Percentiles rank a stretch among this genome's conserved stretches.
Conservation (phyloP, 2,113 vertebrate species). For the Pimephales promelas region DNA sequence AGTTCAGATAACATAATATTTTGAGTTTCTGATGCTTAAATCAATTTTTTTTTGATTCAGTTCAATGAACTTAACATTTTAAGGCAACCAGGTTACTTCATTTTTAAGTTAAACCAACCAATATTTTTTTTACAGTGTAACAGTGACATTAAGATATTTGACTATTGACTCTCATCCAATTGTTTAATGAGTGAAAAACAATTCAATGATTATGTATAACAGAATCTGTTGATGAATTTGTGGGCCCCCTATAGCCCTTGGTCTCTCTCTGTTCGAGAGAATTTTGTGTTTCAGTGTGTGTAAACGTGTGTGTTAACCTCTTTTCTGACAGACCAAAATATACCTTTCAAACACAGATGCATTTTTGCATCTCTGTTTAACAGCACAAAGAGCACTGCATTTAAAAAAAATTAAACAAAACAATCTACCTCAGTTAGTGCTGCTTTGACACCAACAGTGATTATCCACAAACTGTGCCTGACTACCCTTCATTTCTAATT, state of each 20-base stretch:
- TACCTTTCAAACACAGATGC: slow-evolving; percentile 63
- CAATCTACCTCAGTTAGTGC: slow-evolving; percentile 72
- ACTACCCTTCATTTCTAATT: slow-evolving; percentile 39
- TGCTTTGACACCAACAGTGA: slow-evolving; percentile 61
- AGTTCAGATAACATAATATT: no score
- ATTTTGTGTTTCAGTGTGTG: slow-evolving; percentile 3
- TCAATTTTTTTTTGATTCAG: no score
- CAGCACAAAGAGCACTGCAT: slow-evolving; percentile 58
- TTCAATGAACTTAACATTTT: no score
- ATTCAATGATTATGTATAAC: slow-evolving; percentile 13
- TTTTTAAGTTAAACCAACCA: no score
- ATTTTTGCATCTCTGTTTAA: slow-evolving; percentile 62
- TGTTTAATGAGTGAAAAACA: slow-evolving; percentile 9
- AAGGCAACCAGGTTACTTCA: no score
- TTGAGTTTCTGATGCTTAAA: no score
- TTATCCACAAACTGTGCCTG: slow-evolving; percentile 20
- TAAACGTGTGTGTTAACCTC: slow-evolving; percentile 19
- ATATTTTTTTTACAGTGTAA: no score
- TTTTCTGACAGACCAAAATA: slow-evolving; percentile 42
- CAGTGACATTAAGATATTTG: not conserved
- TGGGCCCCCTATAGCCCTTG: not conserved
- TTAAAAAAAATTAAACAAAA: slow-evolving; percentile 63
- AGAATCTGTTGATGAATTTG: slow-evolving; percentile 20
- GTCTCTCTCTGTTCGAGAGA: not conserved
- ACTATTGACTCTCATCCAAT: not conserved